Evolutionary conservation across 1,140 invertebrate genomes (phyloP).

Genomic region (Aphaenogaster rudis): DNA sequence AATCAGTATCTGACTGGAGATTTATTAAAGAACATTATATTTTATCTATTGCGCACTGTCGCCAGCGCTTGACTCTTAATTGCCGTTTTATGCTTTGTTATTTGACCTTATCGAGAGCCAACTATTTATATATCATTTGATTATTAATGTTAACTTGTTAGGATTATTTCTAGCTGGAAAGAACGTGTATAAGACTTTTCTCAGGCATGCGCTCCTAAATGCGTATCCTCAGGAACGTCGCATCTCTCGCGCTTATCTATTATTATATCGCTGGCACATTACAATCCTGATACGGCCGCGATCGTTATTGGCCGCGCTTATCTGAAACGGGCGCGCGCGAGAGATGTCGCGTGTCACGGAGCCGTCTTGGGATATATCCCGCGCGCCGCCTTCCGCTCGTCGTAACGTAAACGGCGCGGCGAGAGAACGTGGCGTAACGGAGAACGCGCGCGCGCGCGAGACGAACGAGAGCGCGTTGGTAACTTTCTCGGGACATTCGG

Average conservation of each 20-base stretch:
- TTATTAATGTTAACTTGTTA: neutral
- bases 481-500: constrained; percentile 40
- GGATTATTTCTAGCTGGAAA: neutral
- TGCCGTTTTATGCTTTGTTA: no score
- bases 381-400: constrained; percentile 35
- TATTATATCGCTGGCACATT: neutral
- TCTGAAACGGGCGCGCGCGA: constrained; percentile 10
- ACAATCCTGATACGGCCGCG: neutral
- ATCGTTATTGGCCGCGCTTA: constrained; percentile 29
- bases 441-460: constrained; percentile 10
- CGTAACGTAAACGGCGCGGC: constrained; percentile 31
- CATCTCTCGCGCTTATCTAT: neutral
- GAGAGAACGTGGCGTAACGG: constrained; percentile 41
- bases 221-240: neutral
- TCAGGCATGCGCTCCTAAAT: neutral
- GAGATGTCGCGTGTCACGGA: constrained; percentile 22
- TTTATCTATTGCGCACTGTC: no score
- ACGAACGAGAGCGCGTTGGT: constrained; percentile 37
- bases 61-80: no score
- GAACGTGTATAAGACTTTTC: neutral
- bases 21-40: no score
- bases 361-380: neutral
- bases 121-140: no score
- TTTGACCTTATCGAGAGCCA: no score
- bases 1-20: no score